phyloP scores from a whole-genome alignment of 2,888 invertebrate species.

The Lymantria dispar region DNA sequence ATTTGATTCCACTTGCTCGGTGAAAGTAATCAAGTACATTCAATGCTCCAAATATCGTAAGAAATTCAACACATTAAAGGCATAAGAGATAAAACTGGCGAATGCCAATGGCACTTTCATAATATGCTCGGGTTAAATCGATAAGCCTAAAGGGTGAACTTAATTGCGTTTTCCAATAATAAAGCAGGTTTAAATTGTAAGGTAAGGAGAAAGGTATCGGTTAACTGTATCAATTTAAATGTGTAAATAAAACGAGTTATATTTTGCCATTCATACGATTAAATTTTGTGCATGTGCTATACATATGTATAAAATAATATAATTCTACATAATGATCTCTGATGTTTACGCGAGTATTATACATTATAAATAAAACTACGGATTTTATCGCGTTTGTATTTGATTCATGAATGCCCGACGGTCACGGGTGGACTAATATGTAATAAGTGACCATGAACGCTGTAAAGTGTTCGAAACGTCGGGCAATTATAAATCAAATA shows the following conservation, averaged over 20 bases:
- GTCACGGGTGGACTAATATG: no score
- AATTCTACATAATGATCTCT: no score
- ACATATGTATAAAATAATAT: no score
- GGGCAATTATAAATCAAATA: no score
- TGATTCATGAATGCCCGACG: no score
- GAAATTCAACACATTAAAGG: background rate
- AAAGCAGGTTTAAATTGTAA: constrained; percentile 20
- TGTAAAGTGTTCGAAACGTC: no score
- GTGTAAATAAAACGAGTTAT: constrained; percentile 19
- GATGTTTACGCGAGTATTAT: no score
- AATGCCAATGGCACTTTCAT: constrained; percentile 24
- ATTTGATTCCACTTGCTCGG: background rate
- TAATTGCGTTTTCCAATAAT: constrained; percentile 31
- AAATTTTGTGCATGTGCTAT: no score
- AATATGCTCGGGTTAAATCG: constrained; percentile 32
- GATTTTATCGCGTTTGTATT: no score
- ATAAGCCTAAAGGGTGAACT: constrained; percentile 33
- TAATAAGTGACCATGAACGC: no score
- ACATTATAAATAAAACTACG: no score
- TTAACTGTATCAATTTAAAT: constrained; percentile 16
- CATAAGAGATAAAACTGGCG: background rate
- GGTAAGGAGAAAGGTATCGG: constrained; percentile 28
- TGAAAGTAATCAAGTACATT: background rate
- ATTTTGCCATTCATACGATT: constrained; percentile 1
- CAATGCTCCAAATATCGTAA: background rate